These are phyloP conservation scores for Medauroidea extradentata DNA, from an alignment of 1,140 invertebrate genomes.

Conservation along the genomic window DNA sequence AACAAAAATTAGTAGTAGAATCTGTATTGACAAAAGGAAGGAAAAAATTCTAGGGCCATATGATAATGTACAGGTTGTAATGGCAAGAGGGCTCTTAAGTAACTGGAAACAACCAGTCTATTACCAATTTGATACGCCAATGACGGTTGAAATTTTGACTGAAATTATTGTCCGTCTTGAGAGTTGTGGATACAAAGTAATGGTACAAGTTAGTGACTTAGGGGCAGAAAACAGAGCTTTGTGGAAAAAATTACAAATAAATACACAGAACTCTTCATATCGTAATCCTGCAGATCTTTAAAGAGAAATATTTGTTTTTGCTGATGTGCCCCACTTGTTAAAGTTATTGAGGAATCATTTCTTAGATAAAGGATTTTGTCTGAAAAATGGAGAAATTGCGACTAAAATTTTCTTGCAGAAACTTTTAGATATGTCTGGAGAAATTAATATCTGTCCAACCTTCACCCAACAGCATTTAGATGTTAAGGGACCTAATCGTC, in stretches of 20 bases:
- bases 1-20: constrained; percentile 10
- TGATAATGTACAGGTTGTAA: constrained; percentile 16
- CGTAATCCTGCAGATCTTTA: too few relatives aligned
- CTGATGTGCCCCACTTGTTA: too few relatives aligned
- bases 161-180: constrained; percentile 18
- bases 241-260: constrained; percentile 9
- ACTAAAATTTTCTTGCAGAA: too few relatives aligned
- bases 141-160: constrained; percentile 22
- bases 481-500: constrained; percentile 11
- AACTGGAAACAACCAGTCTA: constrained; percentile 39
- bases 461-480: constrained; percentile 7
- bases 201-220: constrained; percentile 2
- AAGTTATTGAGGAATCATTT: too few relatives aligned
- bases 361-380: too few relatives aligned
- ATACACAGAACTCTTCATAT: background rate
- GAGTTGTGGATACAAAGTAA: background rate
- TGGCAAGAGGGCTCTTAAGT: constrained; percentile 21
- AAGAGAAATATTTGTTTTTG: too few relatives aligned
- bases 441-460: too few relatives aligned
- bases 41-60: constrained; percentile 18
- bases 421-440: too few relatives aligned
- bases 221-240: constrained; percentile 10
- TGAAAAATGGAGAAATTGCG: too few relatives aligned
- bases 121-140: constrained; percentile 29
- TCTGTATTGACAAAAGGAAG: constrained; percentile 11